Evolutionary conservation across 1,140 invertebrate genomes (phyloP).

Genomic region (Grapholita molesta): DNA sequence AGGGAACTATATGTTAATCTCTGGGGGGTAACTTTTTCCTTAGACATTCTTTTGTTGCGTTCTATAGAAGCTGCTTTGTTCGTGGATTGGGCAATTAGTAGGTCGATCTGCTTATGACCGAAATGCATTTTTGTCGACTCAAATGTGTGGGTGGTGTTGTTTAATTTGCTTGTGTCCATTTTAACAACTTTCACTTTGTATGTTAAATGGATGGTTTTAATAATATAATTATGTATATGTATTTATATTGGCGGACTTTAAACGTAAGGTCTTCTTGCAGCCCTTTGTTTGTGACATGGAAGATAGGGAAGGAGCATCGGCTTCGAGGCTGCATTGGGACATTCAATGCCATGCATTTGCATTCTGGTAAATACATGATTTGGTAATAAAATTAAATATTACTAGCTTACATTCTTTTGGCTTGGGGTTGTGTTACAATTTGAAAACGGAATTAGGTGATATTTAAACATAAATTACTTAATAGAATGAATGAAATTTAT

Average conservation of each 20-base stretch:
- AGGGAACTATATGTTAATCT: background rate
- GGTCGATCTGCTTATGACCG: background rate
- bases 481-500: too few relatives aligned
- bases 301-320: conserved; percentile 94
- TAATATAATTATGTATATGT: background rate
- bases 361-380: conserved; percentile 77
- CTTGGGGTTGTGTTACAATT: too few relatives aligned
- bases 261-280: conserved; percentile 81
- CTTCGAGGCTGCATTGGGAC: conserved; percentile 97
- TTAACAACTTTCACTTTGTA: background rate
- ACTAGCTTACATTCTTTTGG: too few relatives aligned
- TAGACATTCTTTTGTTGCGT: background rate
- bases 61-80: conserved; percentile 36
- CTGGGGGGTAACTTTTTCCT: background rate
- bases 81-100: conserved; percentile 1
- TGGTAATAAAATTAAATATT: background rate
- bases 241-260: background rate
- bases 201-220: background rate
- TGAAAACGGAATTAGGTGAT: too few relatives aligned
- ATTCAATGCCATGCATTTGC: conserved; percentile 96
- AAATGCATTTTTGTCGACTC: background rate
- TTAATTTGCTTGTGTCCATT: background rate
- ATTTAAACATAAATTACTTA: too few relatives aligned
- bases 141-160: conserved; percentile 9
- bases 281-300: conserved; percentile 99